These are phyloP conservation scores for Vimba vimba DNA, from an alignment of 2,113 vertebrate genomes.

Conservation along the genomic window DNA sequence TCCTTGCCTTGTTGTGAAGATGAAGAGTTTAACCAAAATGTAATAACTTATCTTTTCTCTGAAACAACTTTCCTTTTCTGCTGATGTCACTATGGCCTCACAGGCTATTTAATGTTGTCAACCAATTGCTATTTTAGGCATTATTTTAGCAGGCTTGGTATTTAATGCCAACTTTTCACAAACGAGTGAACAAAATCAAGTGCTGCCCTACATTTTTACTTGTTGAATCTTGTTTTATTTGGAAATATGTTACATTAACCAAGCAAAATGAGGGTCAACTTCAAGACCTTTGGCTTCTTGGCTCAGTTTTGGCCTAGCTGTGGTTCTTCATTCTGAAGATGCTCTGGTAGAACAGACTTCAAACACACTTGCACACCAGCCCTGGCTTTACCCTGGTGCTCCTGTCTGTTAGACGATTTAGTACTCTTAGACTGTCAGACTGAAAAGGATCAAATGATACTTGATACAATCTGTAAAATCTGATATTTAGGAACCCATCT, in stretches of 20 bases:
- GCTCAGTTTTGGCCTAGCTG: neutral
- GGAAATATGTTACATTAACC: neutral
- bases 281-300: neutral
- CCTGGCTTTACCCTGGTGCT: neutral
- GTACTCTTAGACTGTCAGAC: neutral
- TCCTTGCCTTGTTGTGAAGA: neutral
- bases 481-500: neutral
- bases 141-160: too few species aligned
- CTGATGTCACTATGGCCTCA: neutral
- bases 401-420: neutral
- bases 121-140: too few species aligned
- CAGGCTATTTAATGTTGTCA: neutral
- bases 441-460: neutral
- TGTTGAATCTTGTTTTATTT: neutral
- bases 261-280: neutral
- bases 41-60: neutral
- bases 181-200: too few species aligned
- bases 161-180: too few species aligned
- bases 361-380: neutral
- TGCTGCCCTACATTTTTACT: neutral
- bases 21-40: neutral
- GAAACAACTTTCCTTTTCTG: neutral
- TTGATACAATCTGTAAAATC: constrained; percentile 1
- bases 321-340: neutral
- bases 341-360: neutral